phyloP scores from a whole-genome alignment of 1,140 invertebrate species.

The Pygmarrhopalites habei region DNA sequence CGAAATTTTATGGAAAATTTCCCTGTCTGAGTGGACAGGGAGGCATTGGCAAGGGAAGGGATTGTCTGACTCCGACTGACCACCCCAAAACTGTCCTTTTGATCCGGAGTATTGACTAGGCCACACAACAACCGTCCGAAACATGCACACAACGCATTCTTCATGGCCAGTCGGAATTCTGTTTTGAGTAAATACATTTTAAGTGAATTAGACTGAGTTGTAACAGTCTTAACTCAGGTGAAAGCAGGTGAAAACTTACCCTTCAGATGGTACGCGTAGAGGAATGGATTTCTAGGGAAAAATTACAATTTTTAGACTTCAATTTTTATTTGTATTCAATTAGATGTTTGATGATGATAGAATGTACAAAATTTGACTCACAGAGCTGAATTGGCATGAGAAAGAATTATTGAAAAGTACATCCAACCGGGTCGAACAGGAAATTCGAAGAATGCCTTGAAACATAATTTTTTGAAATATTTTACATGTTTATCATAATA shows the following conservation, averaged over 20 bases:
- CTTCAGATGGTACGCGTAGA: conserved; percentile 85
- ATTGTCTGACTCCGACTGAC: conserved; percentile 37
- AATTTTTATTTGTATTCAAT: conserved; percentile 79
- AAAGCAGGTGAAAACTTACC: no score
- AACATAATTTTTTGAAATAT: neutral
- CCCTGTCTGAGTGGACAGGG: conserved; percentile 22
- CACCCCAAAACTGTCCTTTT: conserved; percentile 23
- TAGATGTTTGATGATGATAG: conserved; percentile 40
- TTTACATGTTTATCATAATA: no score
- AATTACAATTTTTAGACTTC: conserved; percentile 60
- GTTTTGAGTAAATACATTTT: no score
- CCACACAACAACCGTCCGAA: conserved; percentile 34
- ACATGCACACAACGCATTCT: conserved; percentile 26
- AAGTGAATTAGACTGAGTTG: no score
- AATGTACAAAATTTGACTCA: conserved; percentile 68
- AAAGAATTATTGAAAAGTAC: conserved; percentile 75
- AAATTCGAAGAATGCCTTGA: conserved; percentile 62
- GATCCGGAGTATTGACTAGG: conserved; percentile 10
- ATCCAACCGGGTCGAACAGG: conserved; percentile 60
- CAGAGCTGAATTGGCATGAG: conserved; percentile 78
- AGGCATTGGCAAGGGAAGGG: conserved; percentile 31
- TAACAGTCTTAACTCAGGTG: no score
- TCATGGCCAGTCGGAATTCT: conserved; percentile 55
- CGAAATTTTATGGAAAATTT: conserved; percentile 35
- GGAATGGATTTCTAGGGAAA: conserved; percentile 57